Evolutionary conservation across 2,888 invertebrate genomes (phyloP).

Genomic region (Lasioglossum figueresi): DNA sequence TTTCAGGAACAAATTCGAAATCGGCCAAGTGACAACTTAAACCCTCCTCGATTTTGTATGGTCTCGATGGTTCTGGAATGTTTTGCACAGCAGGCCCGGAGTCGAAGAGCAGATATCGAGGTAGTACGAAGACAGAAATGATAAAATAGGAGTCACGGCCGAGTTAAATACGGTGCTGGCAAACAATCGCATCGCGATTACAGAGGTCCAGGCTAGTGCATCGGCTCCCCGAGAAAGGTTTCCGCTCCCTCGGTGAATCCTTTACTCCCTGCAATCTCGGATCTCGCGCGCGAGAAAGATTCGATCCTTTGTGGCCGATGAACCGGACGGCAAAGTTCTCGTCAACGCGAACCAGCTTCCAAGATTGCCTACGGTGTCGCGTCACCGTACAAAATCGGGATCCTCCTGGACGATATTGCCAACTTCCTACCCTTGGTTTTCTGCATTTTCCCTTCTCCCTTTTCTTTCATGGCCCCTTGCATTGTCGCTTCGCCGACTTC

Average conservation of each 20-base stretch:
- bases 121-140: neutral
- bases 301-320: constrained; percentile 63
- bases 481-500: constrained; percentile 48
- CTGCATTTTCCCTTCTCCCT: constrained; percentile 48
- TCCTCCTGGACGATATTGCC: constrained; percentile 68
- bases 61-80: neutral
- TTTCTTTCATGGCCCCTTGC: constrained; percentile 17
- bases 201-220: neutral
- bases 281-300: constrained; percentile 46
- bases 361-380: constrained; percentile 61
- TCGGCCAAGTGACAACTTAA: neutral
- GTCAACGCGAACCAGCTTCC: constrained; percentile 65
- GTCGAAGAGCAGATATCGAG: neutral
- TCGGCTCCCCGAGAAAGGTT: constrained; percentile 12
- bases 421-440: constrained; percentile 60
- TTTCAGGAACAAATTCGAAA: neutral
- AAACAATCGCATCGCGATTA: constrained; percentile 11
- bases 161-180: neutral
- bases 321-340: constrained; percentile 61
- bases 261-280: constrained; percentile 41
- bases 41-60: neutral
- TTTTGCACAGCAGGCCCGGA: neutral
- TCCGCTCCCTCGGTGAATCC: constrained; percentile 28
- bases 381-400: constrained; percentile 66
- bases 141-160: neutral